Conservation (phyloP, 2,797 vertebrate species). For the Prunella strophiata region DNA sequence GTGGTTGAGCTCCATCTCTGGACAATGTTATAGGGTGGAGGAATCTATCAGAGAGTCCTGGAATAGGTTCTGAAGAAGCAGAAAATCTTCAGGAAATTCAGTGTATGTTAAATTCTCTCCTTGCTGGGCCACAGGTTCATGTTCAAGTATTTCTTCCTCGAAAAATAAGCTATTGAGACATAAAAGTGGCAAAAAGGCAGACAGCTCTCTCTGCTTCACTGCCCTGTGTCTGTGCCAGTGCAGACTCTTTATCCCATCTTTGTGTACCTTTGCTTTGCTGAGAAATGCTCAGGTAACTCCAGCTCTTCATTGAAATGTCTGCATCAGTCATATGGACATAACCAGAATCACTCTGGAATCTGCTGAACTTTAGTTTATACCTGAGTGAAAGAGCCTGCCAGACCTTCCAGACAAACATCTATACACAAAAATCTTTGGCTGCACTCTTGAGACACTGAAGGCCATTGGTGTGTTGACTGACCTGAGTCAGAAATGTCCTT, state of each 20-base stretch:
- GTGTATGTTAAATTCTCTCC: neutral
- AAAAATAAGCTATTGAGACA: neutral
- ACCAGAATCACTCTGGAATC: neutral
- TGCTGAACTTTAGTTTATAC: neutral
- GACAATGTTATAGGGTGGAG: neutral
- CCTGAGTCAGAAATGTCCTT: neutral
- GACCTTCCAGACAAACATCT: neutral
- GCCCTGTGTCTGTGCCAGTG: neutral
- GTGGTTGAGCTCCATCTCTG: neutral
- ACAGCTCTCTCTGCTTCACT: neutral
- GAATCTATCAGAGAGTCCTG: neutral
- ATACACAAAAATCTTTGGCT: neutral
- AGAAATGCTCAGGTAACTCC: accelerated
- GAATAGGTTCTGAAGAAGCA: neutral
- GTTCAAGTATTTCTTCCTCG: neutral
- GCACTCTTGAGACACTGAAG: neutral
- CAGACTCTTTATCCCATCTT: neutral
- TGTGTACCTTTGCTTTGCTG: neutral
- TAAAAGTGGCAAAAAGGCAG: neutral
- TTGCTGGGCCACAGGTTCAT: neutral
- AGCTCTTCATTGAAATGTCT: neutral
- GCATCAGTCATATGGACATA: neutral
- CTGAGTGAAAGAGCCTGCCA: neutral
- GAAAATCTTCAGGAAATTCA: neutral
- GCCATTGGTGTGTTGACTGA: neutral